Conservation (phyloP, 2,888 invertebrate species). For the Heliconius hortense region DNA sequence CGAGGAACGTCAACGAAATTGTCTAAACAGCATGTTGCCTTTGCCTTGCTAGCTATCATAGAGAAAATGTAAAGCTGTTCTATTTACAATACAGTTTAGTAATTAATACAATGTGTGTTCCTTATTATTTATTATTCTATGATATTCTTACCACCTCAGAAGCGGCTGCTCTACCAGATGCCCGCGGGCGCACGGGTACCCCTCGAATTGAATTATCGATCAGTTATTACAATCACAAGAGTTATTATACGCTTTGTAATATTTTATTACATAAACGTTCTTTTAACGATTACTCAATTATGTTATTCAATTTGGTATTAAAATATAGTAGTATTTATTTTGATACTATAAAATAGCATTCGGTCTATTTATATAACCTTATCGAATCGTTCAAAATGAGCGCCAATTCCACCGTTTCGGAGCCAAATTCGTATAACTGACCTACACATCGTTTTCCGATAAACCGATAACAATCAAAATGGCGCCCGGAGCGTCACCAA, state of each 20-base stretch:
- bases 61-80: not conserved
- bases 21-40: too few species aligned
- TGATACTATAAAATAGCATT: not conserved
- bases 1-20: too few species aligned
- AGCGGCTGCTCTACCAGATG: slow-evolving; percentile 47
- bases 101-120: not conserved
- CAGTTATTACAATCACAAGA: slow-evolving; percentile 71
- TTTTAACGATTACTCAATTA: slow-evolving; percentile 26
- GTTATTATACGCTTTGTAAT: slow-evolving; percentile 50
- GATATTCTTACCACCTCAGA: slow-evolving; percentile 48
- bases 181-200: slow-evolving; percentile 64
- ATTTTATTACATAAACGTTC: slow-evolving; percentile 25
- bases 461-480: slow-evolving; percentile 72
- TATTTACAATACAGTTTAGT: not conserved
- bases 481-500: slow-evolving; percentile 76
- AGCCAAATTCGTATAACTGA: slow-evolving; percentile 49
- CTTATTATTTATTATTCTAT: slow-evolving; percentile 30
- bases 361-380: not conserved
- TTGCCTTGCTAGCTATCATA: not conserved
- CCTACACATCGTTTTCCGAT: slow-evolving; percentile 55
- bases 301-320: slow-evolving; percentile 4
- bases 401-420: slow-evolving; percentile 4
- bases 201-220: slow-evolving; percentile 74
- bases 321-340: not conserved
- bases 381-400: not conserved